Percentiles rank a stretch among this genome's conserved stretches.
Conservation (phyloP, 2,797 vertebrate genomes). For the Acanthopagrus latus region DNA sequence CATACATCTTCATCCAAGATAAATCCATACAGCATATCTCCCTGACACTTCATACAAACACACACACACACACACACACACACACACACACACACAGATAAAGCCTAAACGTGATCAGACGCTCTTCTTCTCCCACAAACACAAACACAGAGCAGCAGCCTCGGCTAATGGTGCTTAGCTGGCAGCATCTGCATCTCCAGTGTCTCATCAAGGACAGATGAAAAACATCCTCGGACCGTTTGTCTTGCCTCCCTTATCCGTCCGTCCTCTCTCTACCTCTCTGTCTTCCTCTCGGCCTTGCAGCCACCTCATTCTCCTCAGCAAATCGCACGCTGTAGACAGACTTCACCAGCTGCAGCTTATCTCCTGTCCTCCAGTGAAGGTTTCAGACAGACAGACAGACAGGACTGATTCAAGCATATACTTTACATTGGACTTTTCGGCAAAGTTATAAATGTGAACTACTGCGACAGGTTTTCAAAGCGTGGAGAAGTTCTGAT, state of each 20-base stretch:
- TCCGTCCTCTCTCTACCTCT: background rate
- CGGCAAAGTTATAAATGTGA: background rate
- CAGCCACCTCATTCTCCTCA: slow-evolving; percentile 24
- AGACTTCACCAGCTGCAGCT: slow-evolving; percentile 27
- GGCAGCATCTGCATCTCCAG: slow-evolving; percentile 51
- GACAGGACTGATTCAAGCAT: background rate
- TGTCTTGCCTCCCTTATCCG: slow-evolving; percentile 21
- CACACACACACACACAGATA: background rate
- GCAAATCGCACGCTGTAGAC: slow-evolving; percentile 19
- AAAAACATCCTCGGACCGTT: slow-evolving; percentile 47
- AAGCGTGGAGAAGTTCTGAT: background rate
- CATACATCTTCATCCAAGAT: slow-evolving; percentile 39
- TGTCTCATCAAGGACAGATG: slow-evolving; percentile 56
- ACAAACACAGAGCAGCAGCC: slow-evolving; percentile 36
- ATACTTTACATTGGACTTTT: background rate
- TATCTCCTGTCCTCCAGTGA: slow-evolving; percentile 25
- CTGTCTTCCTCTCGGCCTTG: background rate
- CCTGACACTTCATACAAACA: background rate
- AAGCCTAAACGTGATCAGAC: slow-evolving; percentile 25
- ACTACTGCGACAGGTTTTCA: background rate
- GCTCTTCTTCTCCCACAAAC: background rate
- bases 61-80: background rate
- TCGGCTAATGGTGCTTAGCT: slow-evolving; percentile 49
- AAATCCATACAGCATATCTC: slow-evolving; percentile 12
- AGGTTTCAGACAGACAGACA: slow-evolving; percentile 16